These are phyloP conservation scores for Neodiprion lecontei DNA, from an alignment of 1,140 invertebrate species.

Conservation along the genomic window DNA sequence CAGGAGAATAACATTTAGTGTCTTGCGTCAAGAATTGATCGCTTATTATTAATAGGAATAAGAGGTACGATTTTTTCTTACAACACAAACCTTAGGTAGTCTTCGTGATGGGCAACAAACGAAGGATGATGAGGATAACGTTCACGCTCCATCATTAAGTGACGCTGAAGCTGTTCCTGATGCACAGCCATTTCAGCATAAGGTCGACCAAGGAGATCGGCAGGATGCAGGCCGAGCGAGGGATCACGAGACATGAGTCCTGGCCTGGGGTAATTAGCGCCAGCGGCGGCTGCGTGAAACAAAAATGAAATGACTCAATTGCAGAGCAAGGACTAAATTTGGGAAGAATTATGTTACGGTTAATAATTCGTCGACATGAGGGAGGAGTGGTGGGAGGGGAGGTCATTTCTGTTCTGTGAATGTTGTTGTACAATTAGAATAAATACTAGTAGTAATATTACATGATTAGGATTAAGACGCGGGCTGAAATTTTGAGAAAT, in stretches of 20 bases:
- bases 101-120: constrained; percentile 77
- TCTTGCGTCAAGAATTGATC: background rate
- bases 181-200: constrained; percentile 86
- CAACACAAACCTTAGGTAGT: constrained; percentile 75
- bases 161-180: constrained; percentile 86
- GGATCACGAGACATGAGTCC: constrained; percentile 69
- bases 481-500: background rate
- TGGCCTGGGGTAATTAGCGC: constrained; percentile 69
- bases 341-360: constrained; percentile 24
- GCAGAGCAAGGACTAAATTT: constrained; percentile 20
- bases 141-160: constrained; percentile 83
- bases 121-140: constrained; percentile 72
- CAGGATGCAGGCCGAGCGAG: constrained; percentile 69
- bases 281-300: constrained; percentile 59
- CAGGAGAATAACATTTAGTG: no score
- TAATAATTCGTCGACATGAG: constrained; percentile 10
- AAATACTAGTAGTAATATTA: no score
- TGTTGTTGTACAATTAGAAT: no score
- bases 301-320: constrained; percentile 22
- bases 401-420: no score
- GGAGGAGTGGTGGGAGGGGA: background rate
- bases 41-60: background rate
- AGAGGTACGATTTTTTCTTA: constrained; percentile 6
- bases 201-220: constrained; percentile 77
- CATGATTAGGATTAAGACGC: background rate